These are phyloP conservation scores for Porites australiensis DNA, from an alignment of 64 coral and sea anemone genomes.

Conservation along the genomic window DNA sequence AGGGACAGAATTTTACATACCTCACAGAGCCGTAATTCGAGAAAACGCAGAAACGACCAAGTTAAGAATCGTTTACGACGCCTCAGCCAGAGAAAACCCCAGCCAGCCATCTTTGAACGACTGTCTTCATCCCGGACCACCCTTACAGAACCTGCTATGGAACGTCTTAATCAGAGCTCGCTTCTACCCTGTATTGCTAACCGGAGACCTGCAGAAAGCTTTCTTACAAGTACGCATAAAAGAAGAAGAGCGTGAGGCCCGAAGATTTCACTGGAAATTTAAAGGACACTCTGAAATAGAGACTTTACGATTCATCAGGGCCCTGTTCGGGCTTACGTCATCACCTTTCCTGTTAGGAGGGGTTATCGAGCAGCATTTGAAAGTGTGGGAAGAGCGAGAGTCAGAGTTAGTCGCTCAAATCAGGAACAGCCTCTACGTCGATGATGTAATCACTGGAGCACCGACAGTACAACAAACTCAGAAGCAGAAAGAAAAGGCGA, in stretches of 20 bases:
- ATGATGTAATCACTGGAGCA: slow-evolving; percentile 41
- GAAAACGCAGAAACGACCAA: slow-evolving; percentile 3
- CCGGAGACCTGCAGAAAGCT: not conserved
- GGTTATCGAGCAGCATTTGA: not conserved
- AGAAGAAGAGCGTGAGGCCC: not conserved
- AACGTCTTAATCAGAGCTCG: not conserved
- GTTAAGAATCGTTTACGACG: slow-evolving; percentile 46
- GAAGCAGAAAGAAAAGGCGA: slow-evolving; percentile 47
- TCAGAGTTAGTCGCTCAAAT: slow-evolving; percentile 47
- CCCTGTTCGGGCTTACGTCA: slow-evolving; percentile 28
- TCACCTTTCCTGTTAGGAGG: slow-evolving; percentile 30
- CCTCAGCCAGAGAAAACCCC: slow-evolving; percentile 25
- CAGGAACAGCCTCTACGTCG: slow-evolving; percentile 50
- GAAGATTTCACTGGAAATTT: not conserved
- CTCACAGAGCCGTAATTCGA: slow-evolving; percentile 7
- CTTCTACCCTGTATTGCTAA: slow-evolving; percentile 3
- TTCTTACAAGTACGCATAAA: not conserved
- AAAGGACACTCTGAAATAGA: slow-evolving; percentile 6
- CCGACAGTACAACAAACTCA: slow-evolving; percentile 1
- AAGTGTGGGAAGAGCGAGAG: slow-evolving; percentile 6
- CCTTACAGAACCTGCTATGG: not conserved
- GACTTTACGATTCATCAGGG: slow-evolving; percentile 25
- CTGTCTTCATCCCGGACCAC: not conserved
- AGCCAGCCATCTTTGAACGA: slow-evolving; percentile 50
- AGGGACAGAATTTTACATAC: slow-evolving; percentile 42